Percentiles rank a stretch among this genome's conserved stretches.
phyloP scores from a whole-genome alignment of 1,140 invertebrate genomes.

The Carposina sasakii region DNA sequence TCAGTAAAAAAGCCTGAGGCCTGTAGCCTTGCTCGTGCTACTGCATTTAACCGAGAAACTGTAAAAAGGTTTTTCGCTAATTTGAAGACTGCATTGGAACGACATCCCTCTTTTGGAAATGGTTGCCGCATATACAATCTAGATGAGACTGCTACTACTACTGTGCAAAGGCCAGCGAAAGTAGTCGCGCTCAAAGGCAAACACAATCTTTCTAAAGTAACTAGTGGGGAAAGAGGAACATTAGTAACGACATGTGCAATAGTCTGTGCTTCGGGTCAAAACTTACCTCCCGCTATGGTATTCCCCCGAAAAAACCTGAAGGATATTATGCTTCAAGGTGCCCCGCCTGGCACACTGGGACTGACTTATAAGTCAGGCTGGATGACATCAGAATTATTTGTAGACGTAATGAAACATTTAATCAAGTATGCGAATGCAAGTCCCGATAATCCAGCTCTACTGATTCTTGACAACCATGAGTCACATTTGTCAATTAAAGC shows the following conservation, averaged over 20 bases:
- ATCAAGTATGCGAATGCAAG: conserved; percentile 32
- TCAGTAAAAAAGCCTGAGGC: background rate
- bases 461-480: conserved; percentile 56
- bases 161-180: background rate
- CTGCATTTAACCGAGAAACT: background rate
- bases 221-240: conserved; percentile 57
- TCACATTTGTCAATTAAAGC: conserved; percentile 25
- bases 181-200: background rate
- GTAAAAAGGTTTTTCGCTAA: background rate
- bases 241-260: conserved; percentile 52
- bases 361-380: conserved; percentile 43
- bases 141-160: background rate
- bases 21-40: background rate
- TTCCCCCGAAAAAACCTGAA: conserved; percentile 50
- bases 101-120: background rate
- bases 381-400: conserved; percentile 55
- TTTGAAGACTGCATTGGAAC: background rate
- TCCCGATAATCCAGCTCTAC: conserved; percentile 32
- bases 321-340: conserved; percentile 39
- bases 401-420: conserved; percentile 21
- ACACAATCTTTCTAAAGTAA: too few species aligned
- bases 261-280: conserved; percentile 35
- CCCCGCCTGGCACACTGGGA: conserved; percentile 48
- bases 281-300: conserved; percentile 34
- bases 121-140: background rate